A percentile compares a stretch with the other conserved stretches of the same genome.
Evolutionary conservation across 2,113 vertebrate species (phyloP).

Genomic region (Caretta caretta): DNA sequence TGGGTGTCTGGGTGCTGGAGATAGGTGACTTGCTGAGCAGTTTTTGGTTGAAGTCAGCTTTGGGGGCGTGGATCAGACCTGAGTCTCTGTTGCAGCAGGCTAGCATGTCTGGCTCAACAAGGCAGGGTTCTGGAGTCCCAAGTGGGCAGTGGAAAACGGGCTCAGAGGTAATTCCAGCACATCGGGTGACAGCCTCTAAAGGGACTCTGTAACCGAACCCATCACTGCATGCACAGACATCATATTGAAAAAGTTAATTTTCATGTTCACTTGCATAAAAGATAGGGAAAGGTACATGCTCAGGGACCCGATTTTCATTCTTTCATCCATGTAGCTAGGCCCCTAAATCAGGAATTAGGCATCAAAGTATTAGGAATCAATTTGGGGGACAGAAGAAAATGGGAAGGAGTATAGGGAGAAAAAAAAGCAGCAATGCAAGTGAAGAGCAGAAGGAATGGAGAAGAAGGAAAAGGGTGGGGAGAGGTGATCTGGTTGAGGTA

Average conservation of each 20-base stretch:
- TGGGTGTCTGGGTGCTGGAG: too few relatives aligned
- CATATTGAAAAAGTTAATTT: not conserved
- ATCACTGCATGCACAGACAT: not conserved
- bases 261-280: not conserved
- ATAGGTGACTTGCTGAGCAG: too few relatives aligned
- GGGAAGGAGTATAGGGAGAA: not conserved
- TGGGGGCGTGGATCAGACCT: too few relatives aligned
- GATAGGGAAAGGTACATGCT: accelerated
- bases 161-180: too few relatives aligned
- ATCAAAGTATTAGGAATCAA: not conserved
- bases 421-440: not conserved
- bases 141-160: too few relatives aligned
- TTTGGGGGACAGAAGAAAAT: not conserved
- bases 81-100: too few relatives aligned
- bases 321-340: not conserved
- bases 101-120: too few relatives aligned
- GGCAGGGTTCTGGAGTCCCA: too few relatives aligned
- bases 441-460: not conserved
- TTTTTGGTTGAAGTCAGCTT: too few relatives aligned
- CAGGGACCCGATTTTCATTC: not conserved
- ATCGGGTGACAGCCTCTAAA: too few relatives aligned
- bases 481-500: not conserved
- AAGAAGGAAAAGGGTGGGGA: accelerated
- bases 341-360: not conserved
- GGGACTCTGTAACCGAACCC: too few relatives aligned